These are phyloP conservation scores for Chrysolina americana DNA, from an alignment of 2,888 invertebrate genomes.

Conservation along the genomic window DNA sequence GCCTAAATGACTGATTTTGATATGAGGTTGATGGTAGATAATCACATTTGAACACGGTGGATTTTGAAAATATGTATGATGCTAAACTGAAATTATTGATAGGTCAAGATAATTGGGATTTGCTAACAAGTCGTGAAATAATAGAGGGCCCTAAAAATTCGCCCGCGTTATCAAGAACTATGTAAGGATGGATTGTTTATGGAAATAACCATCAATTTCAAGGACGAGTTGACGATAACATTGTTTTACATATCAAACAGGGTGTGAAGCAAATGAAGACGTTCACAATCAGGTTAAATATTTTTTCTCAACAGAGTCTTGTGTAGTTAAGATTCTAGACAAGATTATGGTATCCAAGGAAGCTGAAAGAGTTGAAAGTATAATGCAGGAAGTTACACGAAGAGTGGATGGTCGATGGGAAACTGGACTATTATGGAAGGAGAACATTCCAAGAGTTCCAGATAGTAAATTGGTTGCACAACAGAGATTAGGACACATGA, in stretches of 20 bases:
- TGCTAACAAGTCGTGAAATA: slow-evolving; percentile 4
- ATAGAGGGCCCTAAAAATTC: slow-evolving; percentile 5
- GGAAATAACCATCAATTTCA: slow-evolving; percentile 4
- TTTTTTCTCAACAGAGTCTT: too few relatives aligned
- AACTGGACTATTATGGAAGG: slow-evolving; percentile 3
- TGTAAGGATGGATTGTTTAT: slow-evolving; percentile 17
- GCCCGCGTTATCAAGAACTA: background rate
- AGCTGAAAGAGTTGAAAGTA: too few relatives aligned
- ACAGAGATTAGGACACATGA: background rate
- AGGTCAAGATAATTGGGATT: slow-evolving; percentile 5
- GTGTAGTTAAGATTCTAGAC: too few relatives aligned
- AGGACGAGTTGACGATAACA: slow-evolving; percentile 1
- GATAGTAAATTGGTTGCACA: background rate
- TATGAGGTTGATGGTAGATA: too few relatives aligned
- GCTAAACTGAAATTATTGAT: background rate
- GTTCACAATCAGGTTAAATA: slow-evolving; percentile 5
- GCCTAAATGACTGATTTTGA: too few relatives aligned
- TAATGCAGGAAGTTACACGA: background rate
- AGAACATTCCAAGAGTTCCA: background rate
- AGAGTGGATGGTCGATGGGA: background rate
- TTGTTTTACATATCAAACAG: background rate
- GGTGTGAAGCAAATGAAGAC: slow-evolving; percentile 8
- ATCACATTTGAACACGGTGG: too few relatives aligned
- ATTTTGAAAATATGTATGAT: too few relatives aligned
- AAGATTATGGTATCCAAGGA: too few relatives aligned